Conservation (phyloP, 2,797 vertebrate species). For the Ptychobarbus kaznakovi region DNA sequence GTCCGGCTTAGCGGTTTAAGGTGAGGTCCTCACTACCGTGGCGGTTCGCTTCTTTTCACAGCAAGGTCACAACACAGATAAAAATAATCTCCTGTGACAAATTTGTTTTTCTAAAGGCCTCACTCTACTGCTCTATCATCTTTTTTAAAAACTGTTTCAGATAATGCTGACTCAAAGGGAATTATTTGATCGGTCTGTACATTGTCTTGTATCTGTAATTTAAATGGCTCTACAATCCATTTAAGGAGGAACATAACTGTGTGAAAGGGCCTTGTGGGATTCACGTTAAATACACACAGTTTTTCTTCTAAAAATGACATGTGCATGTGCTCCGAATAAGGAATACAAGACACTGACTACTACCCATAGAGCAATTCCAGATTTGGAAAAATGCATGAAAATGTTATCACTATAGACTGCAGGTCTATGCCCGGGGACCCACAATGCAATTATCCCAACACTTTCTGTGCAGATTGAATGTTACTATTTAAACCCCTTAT, state of each 20-base stretch:
- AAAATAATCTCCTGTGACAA: conserved; percentile 78
- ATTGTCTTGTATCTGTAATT: conserved; percentile 79
- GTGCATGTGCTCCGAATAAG: neutral
- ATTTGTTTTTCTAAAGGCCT: conserved; percentile 81
- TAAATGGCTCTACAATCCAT: conserved; percentile 73
- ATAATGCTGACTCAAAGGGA: conserved; percentile 78
- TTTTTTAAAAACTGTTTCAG: conserved; percentile 69
- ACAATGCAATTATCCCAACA: neutral
- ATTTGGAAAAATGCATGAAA: conserved; percentile 22
- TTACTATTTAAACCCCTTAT: conserved; percentile 1
- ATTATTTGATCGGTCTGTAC: conserved; percentile 77
- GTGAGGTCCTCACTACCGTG: conserved; percentile 58
- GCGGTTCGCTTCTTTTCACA: conserved; percentile 75
- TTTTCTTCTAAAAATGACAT: conserved; percentile 17
- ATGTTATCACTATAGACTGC: neutral
- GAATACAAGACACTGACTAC: conserved; percentile 31
- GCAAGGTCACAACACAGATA: conserved; percentile 82
- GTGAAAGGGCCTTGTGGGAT: conserved; percentile 67
- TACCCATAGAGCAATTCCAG: conserved; percentile 1
- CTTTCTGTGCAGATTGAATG: neutral
- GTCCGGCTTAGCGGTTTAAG: conserved; percentile 18
- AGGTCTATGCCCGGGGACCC: neutral
- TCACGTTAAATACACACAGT: conserved; percentile 33
- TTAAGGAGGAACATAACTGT: conserved; percentile 63
- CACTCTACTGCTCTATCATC: conserved; percentile 77